phyloP scores from a whole-genome alignment of 2,888 invertebrate species.

The Scelioninae gen. 2 region DNA sequence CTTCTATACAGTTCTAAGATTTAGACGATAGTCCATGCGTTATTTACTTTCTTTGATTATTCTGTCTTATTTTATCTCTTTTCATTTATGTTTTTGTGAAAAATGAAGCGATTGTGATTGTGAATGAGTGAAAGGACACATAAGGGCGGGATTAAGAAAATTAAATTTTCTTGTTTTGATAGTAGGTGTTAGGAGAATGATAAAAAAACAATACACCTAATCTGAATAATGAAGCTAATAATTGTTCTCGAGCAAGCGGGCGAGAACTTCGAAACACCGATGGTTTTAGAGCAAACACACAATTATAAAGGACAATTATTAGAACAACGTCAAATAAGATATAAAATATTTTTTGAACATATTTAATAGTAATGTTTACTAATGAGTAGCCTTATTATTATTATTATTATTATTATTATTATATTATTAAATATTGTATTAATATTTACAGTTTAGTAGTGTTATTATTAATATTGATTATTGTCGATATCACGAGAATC shows the following conservation, averaged over 20 bases:
- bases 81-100: constrained; percentile 46
- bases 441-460: constrained; percentile 68
- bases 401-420: constrained; percentile 58
- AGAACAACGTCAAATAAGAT: constrained; percentile 45
- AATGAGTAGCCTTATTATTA: constrained; percentile 71
- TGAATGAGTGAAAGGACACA: constrained; percentile 51
- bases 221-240: constrained; percentile 19
- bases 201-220: constrained; percentile 20
- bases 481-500: constrained; percentile 67
- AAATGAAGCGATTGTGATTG: constrained; percentile 51
- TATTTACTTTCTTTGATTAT: constrained; percentile 36
- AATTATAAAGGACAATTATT: constrained; percentile 40
- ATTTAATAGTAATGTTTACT: constrained; percentile 73
- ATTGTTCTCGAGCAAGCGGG: constrained; percentile 24
- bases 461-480: constrained; percentile 66
- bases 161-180: constrained; percentile 30
- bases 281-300: constrained; percentile 44
- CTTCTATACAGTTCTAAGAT: too few species aligned
- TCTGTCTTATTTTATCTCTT: constrained; percentile 12
- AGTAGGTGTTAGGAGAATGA: constrained; percentile 16
- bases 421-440: constrained; percentile 62
- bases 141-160: constrained; percentile 45
- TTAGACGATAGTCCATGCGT: constrained; percentile 39
- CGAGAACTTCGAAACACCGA: constrained; percentile 54
- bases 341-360: constrained; percentile 73